A percentile compares a stretch with the other conserved stretches of the same genome.
Conservation (phyloP, 2,888 invertebrate genomes). For the Chamaedrilus cognettii region DNA sequence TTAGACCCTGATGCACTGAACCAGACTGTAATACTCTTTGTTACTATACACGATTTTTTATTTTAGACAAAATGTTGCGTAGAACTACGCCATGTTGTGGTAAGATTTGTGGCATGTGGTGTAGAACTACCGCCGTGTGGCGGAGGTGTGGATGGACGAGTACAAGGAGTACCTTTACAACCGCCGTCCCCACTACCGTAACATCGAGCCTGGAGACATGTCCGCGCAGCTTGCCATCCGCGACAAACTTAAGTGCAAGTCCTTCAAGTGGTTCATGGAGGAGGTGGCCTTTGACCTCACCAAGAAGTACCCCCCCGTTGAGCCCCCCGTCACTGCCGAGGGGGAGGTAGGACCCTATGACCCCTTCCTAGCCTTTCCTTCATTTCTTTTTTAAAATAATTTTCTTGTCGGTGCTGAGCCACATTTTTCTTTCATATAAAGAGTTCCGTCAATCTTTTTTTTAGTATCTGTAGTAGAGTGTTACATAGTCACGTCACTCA, state of each 20-base stretch:
- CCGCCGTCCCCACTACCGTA: conserved; percentile 74
- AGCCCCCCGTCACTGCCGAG: conserved; percentile 78
- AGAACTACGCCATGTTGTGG: not conserved
- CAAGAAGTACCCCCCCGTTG: conserved; percentile 82
- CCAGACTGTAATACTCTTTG: no score
- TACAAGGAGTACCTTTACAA: conserved; percentile 84
- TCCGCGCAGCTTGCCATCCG: conserved; percentile 76
- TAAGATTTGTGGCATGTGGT: conserved; percentile 4
- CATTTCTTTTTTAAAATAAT: no score
- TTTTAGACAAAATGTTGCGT: no score
- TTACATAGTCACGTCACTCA: no score
- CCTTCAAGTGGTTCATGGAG: conserved; percentile 94
- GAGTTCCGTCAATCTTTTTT: no score
- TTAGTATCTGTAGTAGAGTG: no score
- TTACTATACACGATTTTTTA: no score
- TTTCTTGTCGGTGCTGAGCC: no score
- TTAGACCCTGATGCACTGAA: no score
- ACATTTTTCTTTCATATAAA: no score
- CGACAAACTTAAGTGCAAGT: conserved; percentile 76
- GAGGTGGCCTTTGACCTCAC: conserved; percentile 88
- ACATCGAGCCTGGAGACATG: conserved; percentile 81
- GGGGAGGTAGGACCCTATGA: conserved; percentile 75
- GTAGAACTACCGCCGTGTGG: conserved; percentile 88
- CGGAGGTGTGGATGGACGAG: conserved; percentile 99
- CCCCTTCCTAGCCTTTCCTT: no score